Evolutionary conservation across 2,888 invertebrate genomes (phyloP), one percentile per base, ranked within the genome.

Genomic region (Chrysina gloriosa): DNA sequence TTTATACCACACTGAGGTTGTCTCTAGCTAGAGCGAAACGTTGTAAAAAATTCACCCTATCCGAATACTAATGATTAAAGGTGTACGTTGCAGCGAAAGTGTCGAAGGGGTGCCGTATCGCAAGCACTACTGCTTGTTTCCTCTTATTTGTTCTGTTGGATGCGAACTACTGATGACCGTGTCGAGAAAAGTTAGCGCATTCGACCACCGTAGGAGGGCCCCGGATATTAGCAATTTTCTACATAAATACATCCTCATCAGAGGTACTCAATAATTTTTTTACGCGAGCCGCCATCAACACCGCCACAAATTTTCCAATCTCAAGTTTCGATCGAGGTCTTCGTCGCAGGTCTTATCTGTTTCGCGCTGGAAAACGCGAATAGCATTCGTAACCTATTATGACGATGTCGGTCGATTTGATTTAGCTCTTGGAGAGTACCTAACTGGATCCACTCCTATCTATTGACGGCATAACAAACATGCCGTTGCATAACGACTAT

Each of bases 181-280:
- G 69, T 64, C 56, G 68, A 45, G 63, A 61, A 47, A 58, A 56
- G 50, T 48, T 65, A 69, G 71, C 72, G 70, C 74, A 72, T 75
- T 74, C 72, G 75, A 77, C 69, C 74, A 16, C 50, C 74, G 80
- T 81, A 79, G 82, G 81, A 80, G 79, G 80, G 78, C 77, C 76
- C 79, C 84, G 85, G 85, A 85, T 82, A 84, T 84, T 83, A 84
- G 80, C 82, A 81, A 84, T 85, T 84, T 83, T 80, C 79, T 82
- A 80, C 80, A 84, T 84, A 84, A 83, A 80, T 79, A 83, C 84
- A 84, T 85, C 84, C 83, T 84, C 73, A 77, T 77, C 80, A 79
- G 79, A 68, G 77, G 79, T 78, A 71, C 78, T 72, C 72, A 77
- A 79, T 71, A 63, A 74, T 74, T 72, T 68, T 68, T 65, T 61